phyloP scores from a whole-genome alignment of 2,797 vertebrate species.

The Craterocephalus amniculus region DNA sequence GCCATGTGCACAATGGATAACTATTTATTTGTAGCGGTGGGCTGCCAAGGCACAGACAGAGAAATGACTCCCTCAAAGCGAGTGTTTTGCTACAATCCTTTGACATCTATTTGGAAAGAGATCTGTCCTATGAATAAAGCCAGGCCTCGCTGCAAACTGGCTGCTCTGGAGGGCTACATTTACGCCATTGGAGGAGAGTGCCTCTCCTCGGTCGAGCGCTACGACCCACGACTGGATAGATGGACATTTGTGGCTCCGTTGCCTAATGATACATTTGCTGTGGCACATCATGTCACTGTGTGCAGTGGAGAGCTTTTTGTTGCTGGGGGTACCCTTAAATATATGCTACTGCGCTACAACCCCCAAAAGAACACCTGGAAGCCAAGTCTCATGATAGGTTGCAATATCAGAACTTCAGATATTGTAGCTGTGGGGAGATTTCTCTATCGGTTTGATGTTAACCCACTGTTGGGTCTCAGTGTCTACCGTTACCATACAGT shows the following conservation, averaged over 20 bases:
- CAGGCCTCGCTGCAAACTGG: conserved; percentile 91
- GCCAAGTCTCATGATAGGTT: conserved; percentile 69
- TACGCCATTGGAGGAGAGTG: conserved; percentile 96
- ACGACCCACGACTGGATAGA: conserved; percentile 88
- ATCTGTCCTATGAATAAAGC: conserved; percentile 91
- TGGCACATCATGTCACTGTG: conserved; percentile 88
- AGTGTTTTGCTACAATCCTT: conserved; percentile 94
- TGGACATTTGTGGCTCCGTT: conserved; percentile 90
- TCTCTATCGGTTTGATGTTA: conserved; percentile 92
- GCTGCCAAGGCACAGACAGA: conserved; percentile 81
- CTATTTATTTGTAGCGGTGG: conserved; percentile 91
- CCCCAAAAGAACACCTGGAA: conserved; percentile 84
- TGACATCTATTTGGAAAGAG: conserved; percentile 90
- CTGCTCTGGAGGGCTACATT: conserved; percentile 88
- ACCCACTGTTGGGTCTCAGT: conserved; percentile 80
- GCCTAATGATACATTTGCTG: conserved; percentile 91
- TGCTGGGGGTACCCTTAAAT: conserved; percentile 89
- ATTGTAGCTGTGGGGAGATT: conserved; percentile 86
- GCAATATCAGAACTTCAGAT: conserved; percentile 84
- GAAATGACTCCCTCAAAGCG: conserved; percentile 84
- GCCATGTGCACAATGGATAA: conserved; percentile 93
- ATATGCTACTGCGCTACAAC: conserved; percentile 87
- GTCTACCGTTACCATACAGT: conserved; percentile 89
- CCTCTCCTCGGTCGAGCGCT: conserved; percentile 90
- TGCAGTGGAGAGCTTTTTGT: conserved; percentile 90